A percentile compares a stretch with the other conserved stretches of the same genome.
Evolutionary conservation across 2,888 invertebrate species (phyloP).

Genomic region (Andrena trimmerana): DNA sequence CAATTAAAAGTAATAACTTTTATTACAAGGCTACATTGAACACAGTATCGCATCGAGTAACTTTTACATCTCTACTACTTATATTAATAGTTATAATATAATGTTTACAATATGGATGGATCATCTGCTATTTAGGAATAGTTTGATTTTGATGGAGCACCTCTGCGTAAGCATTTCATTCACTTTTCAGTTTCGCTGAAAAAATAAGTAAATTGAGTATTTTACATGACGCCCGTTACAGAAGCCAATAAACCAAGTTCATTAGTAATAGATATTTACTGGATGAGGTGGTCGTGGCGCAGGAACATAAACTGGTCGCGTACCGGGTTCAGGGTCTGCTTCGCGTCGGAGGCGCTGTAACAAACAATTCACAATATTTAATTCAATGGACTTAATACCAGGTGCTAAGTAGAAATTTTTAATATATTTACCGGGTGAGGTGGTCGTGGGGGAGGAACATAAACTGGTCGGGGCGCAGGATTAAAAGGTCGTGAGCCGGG

Average conservation of each 20-base stretch:
- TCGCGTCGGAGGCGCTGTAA: conserved; percentile 57
- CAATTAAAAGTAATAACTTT: conserved; percentile 1
- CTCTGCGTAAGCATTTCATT: background rate
- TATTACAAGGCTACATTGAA: conserved; percentile 7
- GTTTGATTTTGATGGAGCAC: background rate
- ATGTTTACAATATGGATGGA: background rate
- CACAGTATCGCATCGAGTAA: background rate
- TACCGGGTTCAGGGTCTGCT: conserved; percentile 5
- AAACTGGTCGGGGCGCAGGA: background rate
- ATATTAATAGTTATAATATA: background rate
- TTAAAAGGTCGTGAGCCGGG: conserved; percentile 1
- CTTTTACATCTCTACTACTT: background rate
- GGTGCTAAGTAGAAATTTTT: too few species aligned
- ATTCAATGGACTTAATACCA: too few species aligned
- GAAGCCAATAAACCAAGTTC: background rate
- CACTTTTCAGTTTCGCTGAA: conserved; percentile 4
- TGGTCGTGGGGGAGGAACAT: conserved; percentile 18
- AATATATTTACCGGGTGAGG: conserved; percentile 29
- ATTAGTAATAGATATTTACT: conserved; percentile 45
- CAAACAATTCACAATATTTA: background rate
- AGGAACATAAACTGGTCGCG: conserved; percentile 33
- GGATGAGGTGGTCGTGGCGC: conserved; percentile 59
- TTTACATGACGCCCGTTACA: background rate
- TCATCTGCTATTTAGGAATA: background rate
- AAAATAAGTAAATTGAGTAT: background rate